A percentile compares a stretch with the other conserved stretches of the same genome.
These are phyloP conservation scores for Drosophila quadrilineata DNA, from an alignment of 1,140 invertebrate genomes.

Conservation along the genomic window DNA sequence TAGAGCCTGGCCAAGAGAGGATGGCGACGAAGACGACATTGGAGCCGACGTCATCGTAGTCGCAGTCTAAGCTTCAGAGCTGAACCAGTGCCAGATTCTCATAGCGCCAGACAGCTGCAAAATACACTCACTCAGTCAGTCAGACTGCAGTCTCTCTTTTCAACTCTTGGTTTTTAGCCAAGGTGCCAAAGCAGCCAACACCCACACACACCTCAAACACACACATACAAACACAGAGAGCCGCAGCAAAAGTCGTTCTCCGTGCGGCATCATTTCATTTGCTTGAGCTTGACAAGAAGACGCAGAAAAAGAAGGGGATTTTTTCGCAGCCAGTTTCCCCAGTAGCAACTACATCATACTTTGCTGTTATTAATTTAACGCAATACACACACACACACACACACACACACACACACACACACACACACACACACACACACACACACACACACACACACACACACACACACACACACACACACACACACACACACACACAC, in stretches of 20 bases:
- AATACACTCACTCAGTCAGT: constrained; percentile 21
- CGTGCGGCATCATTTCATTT: constrained; percentile 41
- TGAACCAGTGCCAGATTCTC: background rate
- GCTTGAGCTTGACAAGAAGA: no score
- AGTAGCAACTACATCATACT: constrained; percentile 47
- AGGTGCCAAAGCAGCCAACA: constrained; percentile 68
- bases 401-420: constrained; percentile 2
- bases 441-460: constrained; percentile 3
- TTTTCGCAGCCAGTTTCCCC: constrained; percentile 35
- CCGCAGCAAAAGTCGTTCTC: constrained; percentile 61
- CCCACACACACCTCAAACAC: constrained; percentile 58
- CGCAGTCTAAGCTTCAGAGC: background rate
- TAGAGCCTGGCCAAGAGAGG: constrained; percentile 25
- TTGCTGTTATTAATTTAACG: constrained; percentile 72
- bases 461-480: constrained; percentile 29
- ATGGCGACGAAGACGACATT: no score
- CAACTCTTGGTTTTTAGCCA: no score
- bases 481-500: constrained; percentile 4
- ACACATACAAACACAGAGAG: no score
- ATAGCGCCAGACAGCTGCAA: constrained; percentile 42
- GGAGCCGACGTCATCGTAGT: no score
- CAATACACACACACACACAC: constrained; percentile 41
- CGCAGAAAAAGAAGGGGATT: no score
- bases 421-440: background rate
- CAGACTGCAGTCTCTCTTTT: constrained; percentile 31